Conservation (phyloP, 2,888 invertebrate species). For the Leistus spinibarbis region DNA sequence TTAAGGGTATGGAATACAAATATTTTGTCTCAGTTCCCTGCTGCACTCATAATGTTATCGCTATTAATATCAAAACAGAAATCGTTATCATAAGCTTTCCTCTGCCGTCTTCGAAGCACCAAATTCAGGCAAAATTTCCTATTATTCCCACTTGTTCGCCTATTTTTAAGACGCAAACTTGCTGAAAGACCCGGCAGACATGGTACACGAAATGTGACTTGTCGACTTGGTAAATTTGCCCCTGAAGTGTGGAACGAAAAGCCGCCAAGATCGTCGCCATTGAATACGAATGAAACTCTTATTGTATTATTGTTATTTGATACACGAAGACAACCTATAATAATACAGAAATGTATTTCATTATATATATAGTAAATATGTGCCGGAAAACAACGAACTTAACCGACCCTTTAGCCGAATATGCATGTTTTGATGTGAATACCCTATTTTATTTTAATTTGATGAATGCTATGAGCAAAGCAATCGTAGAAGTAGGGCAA, state of each 20-base stretch:
- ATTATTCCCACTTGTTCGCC: background rate
- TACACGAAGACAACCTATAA: conserved; percentile 31
- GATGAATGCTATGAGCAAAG: no score
- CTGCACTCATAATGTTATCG: conserved; percentile 2
- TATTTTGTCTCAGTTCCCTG: background rate
- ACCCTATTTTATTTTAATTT: no score
- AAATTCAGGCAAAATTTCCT: conserved; percentile 24
- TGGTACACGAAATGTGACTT: conserved; percentile 10
- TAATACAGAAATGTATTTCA: background rate
- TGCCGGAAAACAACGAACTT: no score
- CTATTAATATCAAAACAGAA: conserved; percentile 34
- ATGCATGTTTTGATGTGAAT: no score
- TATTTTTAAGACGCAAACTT: conserved; percentile 10
- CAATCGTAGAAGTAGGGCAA: no score
- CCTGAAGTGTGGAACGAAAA: conserved; percentile 16
- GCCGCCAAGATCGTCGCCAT: conserved; percentile 21
- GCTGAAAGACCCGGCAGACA: conserved; percentile 17
- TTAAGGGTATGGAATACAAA: background rate
- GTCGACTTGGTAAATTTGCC: background rate
- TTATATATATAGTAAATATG: no score
- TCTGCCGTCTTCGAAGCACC: background rate
- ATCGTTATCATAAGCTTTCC: conserved; percentile 11
- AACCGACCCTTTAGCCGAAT: background rate
- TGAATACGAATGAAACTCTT: conserved; percentile 15
- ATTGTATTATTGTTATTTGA: conserved; percentile 4